Conservation (phyloP, 2,888 invertebrate genomes). For the Nomada ferruginata region DNA sequence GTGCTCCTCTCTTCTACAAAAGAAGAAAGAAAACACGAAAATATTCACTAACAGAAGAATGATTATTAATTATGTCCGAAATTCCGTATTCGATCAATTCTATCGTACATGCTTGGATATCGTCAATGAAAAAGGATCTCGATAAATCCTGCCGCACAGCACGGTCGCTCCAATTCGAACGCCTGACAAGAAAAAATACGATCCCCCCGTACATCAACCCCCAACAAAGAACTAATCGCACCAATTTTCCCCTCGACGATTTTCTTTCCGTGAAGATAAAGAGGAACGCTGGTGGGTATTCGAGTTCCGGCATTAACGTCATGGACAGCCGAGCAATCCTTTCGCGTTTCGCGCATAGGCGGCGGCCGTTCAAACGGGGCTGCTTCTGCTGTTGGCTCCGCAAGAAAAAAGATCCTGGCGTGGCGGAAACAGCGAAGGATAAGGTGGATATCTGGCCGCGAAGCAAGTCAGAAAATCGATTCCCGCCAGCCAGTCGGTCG, state of each 20-base stretch:
- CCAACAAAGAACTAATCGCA: conserved; percentile 17
- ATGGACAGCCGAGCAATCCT: conserved; percentile 55
- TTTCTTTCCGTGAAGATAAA: conserved; percentile 32
- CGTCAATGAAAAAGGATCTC: too few species aligned
- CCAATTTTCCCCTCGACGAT: conserved; percentile 28
- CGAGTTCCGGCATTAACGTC: conserved; percentile 65
- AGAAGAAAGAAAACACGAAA: too few species aligned
- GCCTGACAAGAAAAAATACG: neutral
- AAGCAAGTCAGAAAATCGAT: conserved; percentile 62
- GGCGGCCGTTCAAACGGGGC: conserved; percentile 21
- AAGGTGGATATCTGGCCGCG: conserved; percentile 38
- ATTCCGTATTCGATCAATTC: too few species aligned
- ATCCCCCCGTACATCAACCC: neutral
- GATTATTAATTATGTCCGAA: too few species aligned
- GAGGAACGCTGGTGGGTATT: conserved; percentile 31
- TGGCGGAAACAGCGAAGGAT: conserved; percentile 40
- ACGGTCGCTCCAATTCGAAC: neutral
- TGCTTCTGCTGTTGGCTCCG: conserved; percentile 22
- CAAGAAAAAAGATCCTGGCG: conserved; percentile 7
- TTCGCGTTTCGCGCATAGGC: conserved; percentile 57
- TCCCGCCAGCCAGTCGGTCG: conserved; percentile 38
- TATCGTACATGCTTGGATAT: too few species aligned
- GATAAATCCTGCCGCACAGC: too few species aligned
- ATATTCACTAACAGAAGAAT: too few species aligned
- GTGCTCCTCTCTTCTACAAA: too few species aligned